A percentile compares a stretch with the other conserved stretches of the same genome.
Evolutionary conservation across 1,140 invertebrate genomes (phyloP).

Genomic region (Papilio glaucus): DNA sequence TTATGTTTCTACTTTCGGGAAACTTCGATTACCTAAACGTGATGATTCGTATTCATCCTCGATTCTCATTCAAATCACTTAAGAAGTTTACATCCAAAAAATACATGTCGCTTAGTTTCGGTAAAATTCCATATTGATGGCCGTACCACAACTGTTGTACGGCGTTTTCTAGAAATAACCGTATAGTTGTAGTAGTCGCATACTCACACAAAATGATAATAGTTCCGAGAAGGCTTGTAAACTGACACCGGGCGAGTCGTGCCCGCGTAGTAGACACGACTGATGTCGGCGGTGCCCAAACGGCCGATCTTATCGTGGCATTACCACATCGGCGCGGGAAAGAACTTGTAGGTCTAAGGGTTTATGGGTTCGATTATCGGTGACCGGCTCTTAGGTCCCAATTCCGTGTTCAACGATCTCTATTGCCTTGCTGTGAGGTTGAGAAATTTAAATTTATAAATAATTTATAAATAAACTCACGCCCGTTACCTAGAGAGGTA

Average conservation of each 20-base stretch:
- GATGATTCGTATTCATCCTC: not conserved
- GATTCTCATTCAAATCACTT: not conserved
- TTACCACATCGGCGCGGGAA: slow-evolving; percentile 14
- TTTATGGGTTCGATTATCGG: slow-evolving; percentile 33
- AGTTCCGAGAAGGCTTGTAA: slow-evolving; percentile 50
- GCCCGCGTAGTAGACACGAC: slow-evolving; percentile 29
- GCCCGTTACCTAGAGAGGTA: too few relatives aligned
- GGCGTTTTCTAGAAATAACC: slow-evolving; percentile 46
- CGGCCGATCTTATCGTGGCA: slow-evolving; percentile 26
- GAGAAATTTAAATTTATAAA: too few relatives aligned
- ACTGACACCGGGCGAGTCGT: slow-evolving; percentile 44
- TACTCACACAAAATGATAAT: slow-evolving; percentile 46
- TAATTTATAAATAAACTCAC: too few relatives aligned
- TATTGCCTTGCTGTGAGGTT: slow-evolving; percentile 2
- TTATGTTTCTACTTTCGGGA: too few relatives aligned
- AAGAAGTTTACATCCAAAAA: not conserved
- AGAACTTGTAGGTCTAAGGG: slow-evolving; percentile 29
- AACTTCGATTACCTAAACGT: too few relatives aligned
- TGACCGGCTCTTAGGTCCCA: not conserved
- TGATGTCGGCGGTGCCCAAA: slow-evolving; percentile 32
- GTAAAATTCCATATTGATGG: slow-evolving; percentile 6
- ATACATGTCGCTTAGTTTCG: not conserved
- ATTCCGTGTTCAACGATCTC: not conserved
- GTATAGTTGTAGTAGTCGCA: slow-evolving; percentile 45
- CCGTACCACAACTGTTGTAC: slow-evolving; percentile 37